Evolutionary conservation across 2,797 vertebrate species (phyloP), one percentile per base, ranked within the genome.

Genomic region (Lacerta bilineata): DNA sequence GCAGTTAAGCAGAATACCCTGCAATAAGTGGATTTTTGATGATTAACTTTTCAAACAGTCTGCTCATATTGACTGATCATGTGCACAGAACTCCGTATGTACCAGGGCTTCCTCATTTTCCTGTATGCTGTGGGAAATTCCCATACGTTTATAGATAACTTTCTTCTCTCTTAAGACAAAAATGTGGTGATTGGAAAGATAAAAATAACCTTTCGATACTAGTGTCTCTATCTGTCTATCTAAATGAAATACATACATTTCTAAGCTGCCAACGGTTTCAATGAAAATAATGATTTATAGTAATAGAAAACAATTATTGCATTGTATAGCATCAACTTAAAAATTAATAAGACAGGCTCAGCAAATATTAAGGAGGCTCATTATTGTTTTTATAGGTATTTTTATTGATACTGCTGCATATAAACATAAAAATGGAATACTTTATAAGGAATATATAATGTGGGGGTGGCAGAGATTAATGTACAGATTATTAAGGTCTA

Each of bases 261-360:
- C 93, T 89, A 96, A 96, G 96, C 92, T 93, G 94, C 93, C 94
- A 95, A 95, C 92, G 92, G 85, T 93, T 96, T 96, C 95, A 94
- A 95, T 29, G 91, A 93, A 93, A 93, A 93, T 84, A 89, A 83
- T 85, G 84, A 92, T 95, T 94, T 93, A 87, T 93, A 72, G 87
- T 36, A 27, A 88, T 84, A 87, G 93, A 93, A 95, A 94, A 94
- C 88, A 94, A 91, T 80, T 87, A 88, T 23, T 81, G 75, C 85
- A 88, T 90, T 94, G 91, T 89, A 87, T 86, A 91, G 88, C 6
- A 0, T 89, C 88, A 50, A 87, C 89, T 93, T 92, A 91, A 93
- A 94, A 94, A 94, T 91, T 95, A 94, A 93, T 76, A 93, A 85
- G 92, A 33, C 91, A 86, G 61, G 77, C 86, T 81, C 85, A 83